Evolutionary conservation across 2,888 invertebrate species (phyloP).

Genomic region (Sclerodermus sp.): DNA sequence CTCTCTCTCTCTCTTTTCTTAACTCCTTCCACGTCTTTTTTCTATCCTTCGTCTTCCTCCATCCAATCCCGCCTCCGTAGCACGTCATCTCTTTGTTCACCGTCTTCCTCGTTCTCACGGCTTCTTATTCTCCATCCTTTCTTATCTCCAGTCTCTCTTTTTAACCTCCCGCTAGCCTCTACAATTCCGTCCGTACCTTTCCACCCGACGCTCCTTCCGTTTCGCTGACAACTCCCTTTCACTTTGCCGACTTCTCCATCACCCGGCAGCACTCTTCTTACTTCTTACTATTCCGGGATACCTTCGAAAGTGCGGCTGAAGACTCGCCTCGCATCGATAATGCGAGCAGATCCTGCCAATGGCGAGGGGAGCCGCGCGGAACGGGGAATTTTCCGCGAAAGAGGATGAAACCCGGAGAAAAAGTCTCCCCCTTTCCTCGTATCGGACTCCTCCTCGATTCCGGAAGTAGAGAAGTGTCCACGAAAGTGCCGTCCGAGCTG

Average conservation of each 20-base stretch:
- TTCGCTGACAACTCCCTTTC: constrained; percentile 6
- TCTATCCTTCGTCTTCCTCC: too few species aligned
- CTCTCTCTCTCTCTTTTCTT: neutral
- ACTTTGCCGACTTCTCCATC: constrained; percentile 22
- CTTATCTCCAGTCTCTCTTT: constrained; percentile 2
- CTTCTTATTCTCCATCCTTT: constrained; percentile 1
- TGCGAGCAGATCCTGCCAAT: constrained; percentile 12
- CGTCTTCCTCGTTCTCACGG: too few species aligned
- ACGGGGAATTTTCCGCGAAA: too few species aligned
- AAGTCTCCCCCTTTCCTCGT: too few species aligned
- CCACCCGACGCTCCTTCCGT: neutral
- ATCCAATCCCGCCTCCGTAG: too few species aligned
- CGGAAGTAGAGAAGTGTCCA: too few species aligned
- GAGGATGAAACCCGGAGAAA: too few species aligned
- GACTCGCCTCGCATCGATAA: constrained; percentile 35
- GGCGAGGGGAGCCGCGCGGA: too few species aligned
- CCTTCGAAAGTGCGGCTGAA: constrained; percentile 32
- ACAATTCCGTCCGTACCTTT: neutral
- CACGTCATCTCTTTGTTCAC: too few species aligned
- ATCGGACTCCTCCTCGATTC: too few species aligned
- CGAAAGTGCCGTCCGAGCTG: too few species aligned
- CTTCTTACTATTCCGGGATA: constrained; percentile 29
- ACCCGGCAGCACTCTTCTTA: constrained; percentile 19
- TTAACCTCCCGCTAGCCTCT: neutral
- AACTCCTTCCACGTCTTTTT: neutral